Evolutionary conservation across 2,113 vertebrate genomes (phyloP).

Genomic region (Microcebus griseorufus): DNA sequence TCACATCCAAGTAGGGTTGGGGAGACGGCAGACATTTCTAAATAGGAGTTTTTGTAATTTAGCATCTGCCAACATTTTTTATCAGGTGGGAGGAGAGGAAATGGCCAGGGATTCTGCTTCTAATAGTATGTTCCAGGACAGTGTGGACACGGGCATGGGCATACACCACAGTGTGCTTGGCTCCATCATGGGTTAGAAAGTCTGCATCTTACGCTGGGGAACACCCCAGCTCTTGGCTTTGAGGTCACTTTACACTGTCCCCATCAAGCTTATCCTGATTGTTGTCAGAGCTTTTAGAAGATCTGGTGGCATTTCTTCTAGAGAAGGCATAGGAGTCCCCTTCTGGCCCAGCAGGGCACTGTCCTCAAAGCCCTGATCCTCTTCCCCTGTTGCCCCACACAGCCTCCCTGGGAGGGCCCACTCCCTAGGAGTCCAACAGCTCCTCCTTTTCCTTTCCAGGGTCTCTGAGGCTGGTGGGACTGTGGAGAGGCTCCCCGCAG

Average conservation of each 20-base stretch:
- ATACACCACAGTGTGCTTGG: not conserved
- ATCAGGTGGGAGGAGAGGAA: not conserved
- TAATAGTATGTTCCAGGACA: not conserved
- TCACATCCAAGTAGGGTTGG: not conserved
- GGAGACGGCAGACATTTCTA: not conserved
- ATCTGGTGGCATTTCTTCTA: not conserved
- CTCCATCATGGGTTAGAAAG: not conserved
- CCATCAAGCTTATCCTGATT: not conserved
- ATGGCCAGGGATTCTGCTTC: not conserved
- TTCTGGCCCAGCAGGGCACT: not conserved
- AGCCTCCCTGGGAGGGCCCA: not conserved
- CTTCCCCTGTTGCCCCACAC: not conserved
- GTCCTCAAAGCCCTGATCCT: not conserved
- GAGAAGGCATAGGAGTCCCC: not conserved
- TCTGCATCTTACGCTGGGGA: not conserved
- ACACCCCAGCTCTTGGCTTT: not conserved
- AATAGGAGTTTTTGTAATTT: not conserved
- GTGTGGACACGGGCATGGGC: no score
- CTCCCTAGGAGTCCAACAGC: not conserved
- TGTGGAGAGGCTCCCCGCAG: not conserved
- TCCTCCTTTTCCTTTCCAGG: not conserved
- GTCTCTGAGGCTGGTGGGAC: not conserved
- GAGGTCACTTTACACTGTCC: not conserved
- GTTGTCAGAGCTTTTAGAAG: not conserved
- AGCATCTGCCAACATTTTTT: not conserved